Percentiles rank a stretch among this genome's conserved stretches.
Evolutionary conservation across 2,113 vertebrate genomes (phyloP).

Genomic region (Anoura caudifer): DNA sequence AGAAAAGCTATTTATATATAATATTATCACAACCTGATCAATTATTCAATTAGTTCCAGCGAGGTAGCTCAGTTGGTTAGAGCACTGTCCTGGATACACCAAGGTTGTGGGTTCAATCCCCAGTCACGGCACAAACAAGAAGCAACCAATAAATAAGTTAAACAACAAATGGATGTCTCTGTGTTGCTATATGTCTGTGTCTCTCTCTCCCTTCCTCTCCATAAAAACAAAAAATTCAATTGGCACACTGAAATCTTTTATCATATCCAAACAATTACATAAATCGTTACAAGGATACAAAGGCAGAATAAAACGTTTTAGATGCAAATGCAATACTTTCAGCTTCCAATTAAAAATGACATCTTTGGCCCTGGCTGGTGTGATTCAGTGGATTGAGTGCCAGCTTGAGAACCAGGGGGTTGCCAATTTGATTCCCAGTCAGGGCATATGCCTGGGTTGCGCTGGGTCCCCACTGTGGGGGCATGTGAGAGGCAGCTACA

Average conservation of each 20-base stretch:
- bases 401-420: too few species aligned
- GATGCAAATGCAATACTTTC: constrained; percentile 7
- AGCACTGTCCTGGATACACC: neutral
- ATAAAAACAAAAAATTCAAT: neutral
- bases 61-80: neutral
- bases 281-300: neutral
- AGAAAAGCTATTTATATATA: neutral
- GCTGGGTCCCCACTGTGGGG: too few species aligned
- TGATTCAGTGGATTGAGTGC: too few species aligned
- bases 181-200: neutral
- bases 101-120: neutral
- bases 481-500: too few species aligned
- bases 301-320: neutral
- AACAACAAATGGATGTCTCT: neutral
- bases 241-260: neutral
- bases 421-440: too few species aligned
- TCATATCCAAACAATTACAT: neutral
- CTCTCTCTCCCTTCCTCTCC: neutral
- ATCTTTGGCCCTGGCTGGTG: too few species aligned
- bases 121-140: neutral
- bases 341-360: constrained; percentile 8
- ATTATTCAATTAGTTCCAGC: neutral
- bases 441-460: too few species aligned
- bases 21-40: neutral
- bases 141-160: neutral